Conservation (phyloP, 2,888 invertebrate species). For the Plusia festucae region DNA sequence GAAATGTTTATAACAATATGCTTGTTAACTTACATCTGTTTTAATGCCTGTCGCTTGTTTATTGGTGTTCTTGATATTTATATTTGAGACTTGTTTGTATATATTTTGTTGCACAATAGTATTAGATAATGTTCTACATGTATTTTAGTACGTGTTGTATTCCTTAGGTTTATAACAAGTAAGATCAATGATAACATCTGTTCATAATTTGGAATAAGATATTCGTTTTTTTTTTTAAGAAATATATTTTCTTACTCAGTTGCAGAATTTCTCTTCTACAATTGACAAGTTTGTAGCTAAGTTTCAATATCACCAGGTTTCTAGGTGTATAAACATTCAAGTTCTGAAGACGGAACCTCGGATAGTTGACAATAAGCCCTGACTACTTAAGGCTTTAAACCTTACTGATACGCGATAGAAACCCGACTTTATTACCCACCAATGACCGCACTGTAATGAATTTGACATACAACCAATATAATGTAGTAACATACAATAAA, state of each 20-base stretch:
- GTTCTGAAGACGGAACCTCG: slow-evolving; percentile 10
- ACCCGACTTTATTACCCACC: slow-evolving; percentile 59
- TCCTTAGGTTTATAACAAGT: not conserved
- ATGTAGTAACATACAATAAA: slow-evolving; percentile 25
- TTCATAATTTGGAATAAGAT: too few relatives aligned
- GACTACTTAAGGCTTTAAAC: slow-evolving; percentile 40
- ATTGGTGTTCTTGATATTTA: slow-evolving; percentile 27
- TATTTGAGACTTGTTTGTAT: not conserved
- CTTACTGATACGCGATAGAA: slow-evolving; percentile 48
- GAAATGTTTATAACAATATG: slow-evolving; percentile 58
- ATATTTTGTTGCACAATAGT: not conserved
- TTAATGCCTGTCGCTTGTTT: slow-evolving; percentile 32
- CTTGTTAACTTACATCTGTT: slow-evolving; percentile 45
- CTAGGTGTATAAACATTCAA: not conserved
- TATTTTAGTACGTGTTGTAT: not conserved
- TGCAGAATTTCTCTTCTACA: too few relatives aligned
- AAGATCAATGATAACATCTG: too few relatives aligned
- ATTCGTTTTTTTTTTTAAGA: too few relatives aligned
- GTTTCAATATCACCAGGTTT: slow-evolving; percentile 3
- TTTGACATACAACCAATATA: slow-evolving; percentile 53
- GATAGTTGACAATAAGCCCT: slow-evolving; percentile 26
- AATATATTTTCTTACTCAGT: too few relatives aligned
- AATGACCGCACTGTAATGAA: slow-evolving; percentile 58
- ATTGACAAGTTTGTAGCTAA: not conserved
- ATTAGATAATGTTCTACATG: not conserved